Evolutionary conservation across 2,113 vertebrate genomes (phyloP).

Genomic region (Rhizomys pruinosus): DNA sequence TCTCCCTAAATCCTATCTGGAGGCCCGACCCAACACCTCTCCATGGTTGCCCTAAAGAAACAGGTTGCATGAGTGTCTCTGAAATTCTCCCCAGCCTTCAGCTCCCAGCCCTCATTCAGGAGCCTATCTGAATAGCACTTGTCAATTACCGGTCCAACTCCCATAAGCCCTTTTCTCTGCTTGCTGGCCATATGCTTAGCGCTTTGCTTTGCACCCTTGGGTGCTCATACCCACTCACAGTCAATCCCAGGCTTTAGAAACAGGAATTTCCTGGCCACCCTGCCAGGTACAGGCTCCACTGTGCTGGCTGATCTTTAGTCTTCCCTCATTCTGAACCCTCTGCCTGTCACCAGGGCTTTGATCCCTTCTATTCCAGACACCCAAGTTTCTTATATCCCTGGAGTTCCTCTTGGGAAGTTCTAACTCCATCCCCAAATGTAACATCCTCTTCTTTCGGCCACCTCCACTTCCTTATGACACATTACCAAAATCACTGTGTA

Average conservation of each 20-base stretch:
- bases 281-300: background rate
- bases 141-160: background rate
- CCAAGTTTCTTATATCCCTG: conserved; percentile 10
- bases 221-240: background rate
- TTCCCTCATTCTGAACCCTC: background rate
- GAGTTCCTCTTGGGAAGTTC: conserved; percentile 34
- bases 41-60: background rate
- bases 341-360: background rate
- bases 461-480: background rate
- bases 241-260: background rate
- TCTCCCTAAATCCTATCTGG: background rate
- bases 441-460: background rate
- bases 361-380: background rate
- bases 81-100: background rate
- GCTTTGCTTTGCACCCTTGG: background rate
- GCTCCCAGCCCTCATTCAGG: background rate
- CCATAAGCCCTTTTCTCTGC: conserved; percentile 1
- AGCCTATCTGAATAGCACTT: background rate
- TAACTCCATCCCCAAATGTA: background rate
- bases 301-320: background rate
- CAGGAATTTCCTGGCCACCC: background rate
- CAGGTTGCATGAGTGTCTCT: conserved; percentile 47
- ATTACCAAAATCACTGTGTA: background rate
- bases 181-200: conserved; percentile 26
- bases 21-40: background rate